Conservation (phyloP, 2,797 vertebrate genomes). For the Gymnothorax reevesii region DNA sequence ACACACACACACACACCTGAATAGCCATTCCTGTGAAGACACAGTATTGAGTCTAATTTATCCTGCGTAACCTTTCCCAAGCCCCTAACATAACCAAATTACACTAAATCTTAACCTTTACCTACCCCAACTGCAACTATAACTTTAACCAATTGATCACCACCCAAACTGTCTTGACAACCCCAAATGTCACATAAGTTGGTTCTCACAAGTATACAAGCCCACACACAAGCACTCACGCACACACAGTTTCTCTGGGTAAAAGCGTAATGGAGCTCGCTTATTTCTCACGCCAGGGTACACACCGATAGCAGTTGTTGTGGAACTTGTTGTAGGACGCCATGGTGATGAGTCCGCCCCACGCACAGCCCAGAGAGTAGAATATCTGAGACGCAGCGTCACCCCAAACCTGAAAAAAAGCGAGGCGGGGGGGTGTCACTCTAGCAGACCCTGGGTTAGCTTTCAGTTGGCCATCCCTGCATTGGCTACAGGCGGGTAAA, state of each 20-base stretch:
- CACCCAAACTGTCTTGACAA: too few species aligned
- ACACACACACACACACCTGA: not conserved
- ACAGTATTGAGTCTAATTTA: too few species aligned
- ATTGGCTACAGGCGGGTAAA: not conserved
- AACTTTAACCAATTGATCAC: too few species aligned
- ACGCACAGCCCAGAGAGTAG: constrained; percentile 96
- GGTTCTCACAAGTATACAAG: not conserved
- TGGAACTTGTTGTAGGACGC: constrained; percentile 99
- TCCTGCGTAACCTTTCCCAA: too few species aligned
- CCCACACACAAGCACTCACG: not conserved
- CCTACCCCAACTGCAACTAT: too few species aligned
- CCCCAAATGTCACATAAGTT: too few species aligned
- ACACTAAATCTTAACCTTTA: too few species aligned
- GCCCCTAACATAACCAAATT: too few species aligned
- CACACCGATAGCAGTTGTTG: constrained; percentile 97
- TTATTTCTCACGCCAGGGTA: not conserved
- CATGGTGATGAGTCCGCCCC: constrained; percentile 98
- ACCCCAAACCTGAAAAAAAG: constrained; percentile 88
- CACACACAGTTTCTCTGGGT: not conserved
- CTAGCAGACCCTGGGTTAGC: not conserved
- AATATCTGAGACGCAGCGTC: constrained; percentile 98
- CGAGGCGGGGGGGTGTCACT: too few species aligned
- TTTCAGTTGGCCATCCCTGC: not conserved
- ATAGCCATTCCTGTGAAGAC: too few species aligned
- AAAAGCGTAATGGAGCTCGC: not conserved